Evolutionary conservation across 2,888 invertebrate genomes (phyloP), one percentile per base, ranked within the genome.

Genomic region (Andrena chrysosceles): DNA sequence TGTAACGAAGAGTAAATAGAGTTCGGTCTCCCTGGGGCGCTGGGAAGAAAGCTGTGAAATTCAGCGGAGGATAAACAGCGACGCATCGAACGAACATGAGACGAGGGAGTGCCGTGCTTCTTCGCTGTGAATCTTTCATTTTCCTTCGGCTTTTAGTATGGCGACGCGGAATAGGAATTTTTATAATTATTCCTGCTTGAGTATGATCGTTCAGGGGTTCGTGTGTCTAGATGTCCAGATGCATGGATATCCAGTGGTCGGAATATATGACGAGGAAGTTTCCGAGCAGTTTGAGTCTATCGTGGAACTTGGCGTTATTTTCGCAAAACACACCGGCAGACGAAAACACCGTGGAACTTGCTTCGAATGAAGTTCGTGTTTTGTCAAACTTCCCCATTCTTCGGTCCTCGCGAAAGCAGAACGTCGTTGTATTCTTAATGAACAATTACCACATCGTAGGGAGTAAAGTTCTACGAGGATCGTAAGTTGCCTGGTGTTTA

Each of bases 1-100:
- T 62, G 71, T 86, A 86, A 86, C 69, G 86, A 86, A 84, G 86
- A 86, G 86, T 84, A 86, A 86, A 86, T 86, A 74, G 77, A 86
- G 84, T 86, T 84, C 76, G 56, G 68, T 54, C 71, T 68, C 79
- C 74, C 60, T 6, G 29, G 74, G 77, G 73, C 48, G 29, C 67
- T 10, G 31, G 52, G 81, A 79, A 81, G 78, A 79, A 84, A 85
- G 70, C 77, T 67, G 68, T 72, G 69, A 68, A 76, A 84, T 78
- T 69, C 77, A 64, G 60, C 35, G 75, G 49, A 60, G 64, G 33
- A 52, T 81, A 69, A 75, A 75, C 68, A 66, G 69, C 75, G 77
- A 75, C 77, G 81, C 64, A 83, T 85, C 81, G 73, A 62, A 29
- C 10, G 16, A 48, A 33, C 23, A 10, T n/a, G 31, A 29, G 42